Conservation (phyloP, 2,888 invertebrate species). For the Agonum fuliginosum region DNA sequence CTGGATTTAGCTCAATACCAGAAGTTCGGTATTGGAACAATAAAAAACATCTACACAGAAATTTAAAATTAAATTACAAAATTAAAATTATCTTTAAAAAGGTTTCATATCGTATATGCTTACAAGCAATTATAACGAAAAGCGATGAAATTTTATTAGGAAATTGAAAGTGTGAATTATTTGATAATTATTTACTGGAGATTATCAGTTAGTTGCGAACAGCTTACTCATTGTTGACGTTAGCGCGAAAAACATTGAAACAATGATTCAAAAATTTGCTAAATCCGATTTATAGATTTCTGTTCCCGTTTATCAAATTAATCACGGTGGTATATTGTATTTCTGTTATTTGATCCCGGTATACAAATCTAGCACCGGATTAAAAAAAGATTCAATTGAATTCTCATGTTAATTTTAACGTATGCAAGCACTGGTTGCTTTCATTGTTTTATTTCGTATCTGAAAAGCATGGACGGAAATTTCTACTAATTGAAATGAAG, state of each 20-base stretch:
- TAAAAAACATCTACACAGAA: too few relatives aligned
- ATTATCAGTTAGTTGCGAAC: neutral
- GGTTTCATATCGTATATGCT: too few relatives aligned
- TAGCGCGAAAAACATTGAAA: neutral
- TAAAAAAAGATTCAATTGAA: constrained; percentile 28
- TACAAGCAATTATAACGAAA: too few relatives aligned
- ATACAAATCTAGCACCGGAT: neutral
- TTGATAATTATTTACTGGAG: neutral
- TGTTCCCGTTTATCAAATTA: neutral
- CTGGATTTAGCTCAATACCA: too few relatives aligned
- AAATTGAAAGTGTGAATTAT: neutral
- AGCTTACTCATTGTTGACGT: neutral
- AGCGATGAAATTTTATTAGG: too few relatives aligned
- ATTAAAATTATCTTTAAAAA: too few relatives aligned
- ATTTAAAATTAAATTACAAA: too few relatives aligned
- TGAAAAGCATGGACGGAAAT: neutral
- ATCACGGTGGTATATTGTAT: neutral
- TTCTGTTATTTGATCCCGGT: constrained; percentile 31
- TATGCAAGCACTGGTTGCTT: constrained; percentile 24
- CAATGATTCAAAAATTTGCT: neutral
- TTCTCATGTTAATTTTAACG: constrained; percentile 30
- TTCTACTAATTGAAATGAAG: neutral
- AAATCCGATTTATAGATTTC: neutral
- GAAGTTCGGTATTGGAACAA: too few relatives aligned
- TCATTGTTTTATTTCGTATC: neutral